These are phyloP conservation scores for Cetoscarus ocellatus DNA, from an alignment of 2,797 vertebrate species.

Conservation along the genomic window DNA sequence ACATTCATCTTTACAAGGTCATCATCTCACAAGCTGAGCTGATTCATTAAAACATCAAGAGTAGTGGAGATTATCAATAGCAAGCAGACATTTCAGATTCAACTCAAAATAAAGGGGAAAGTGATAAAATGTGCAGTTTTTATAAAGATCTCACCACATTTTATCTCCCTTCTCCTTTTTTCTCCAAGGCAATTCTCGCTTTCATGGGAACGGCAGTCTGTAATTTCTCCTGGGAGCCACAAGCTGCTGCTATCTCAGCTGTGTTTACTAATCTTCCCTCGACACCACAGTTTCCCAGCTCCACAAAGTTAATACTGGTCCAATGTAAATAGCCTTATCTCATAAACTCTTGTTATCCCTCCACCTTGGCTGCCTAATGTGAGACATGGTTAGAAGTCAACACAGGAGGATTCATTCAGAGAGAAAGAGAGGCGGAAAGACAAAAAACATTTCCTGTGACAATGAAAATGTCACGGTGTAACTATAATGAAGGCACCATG, in stretches of 20 bases:
- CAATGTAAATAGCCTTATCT: slow-evolving; percentile 85
- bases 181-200: slow-evolving; percentile 53
- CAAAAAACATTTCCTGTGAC: slow-evolving; percentile 28
- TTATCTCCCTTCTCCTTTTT: slow-evolving; percentile 42
- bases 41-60: slow-evolving; percentile 61
- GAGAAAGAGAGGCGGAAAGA: slow-evolving; percentile 6
- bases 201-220: slow-evolving; percentile 71
- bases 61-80: slow-evolving; percentile 58
- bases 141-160: slow-evolving; percentile 69
- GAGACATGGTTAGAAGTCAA: slow-evolving; percentile 67
- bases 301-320: slow-evolving; percentile 78
- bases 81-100: slow-evolving; percentile 42
- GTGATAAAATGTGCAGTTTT: slow-evolving; percentile 57
- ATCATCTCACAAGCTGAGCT: slow-evolving; percentile 44
- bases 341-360: slow-evolving; percentile 78
- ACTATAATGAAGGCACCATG: slow-evolving; percentile 6
- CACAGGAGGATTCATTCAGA: slow-evolving; percentile 57
- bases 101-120: slow-evolving; percentile 57
- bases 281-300: slow-evolving; percentile 76
- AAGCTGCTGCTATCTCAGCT: slow-evolving; percentile 78
- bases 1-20: slow-evolving; percentile 67
- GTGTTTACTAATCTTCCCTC: slow-evolving; percentile 82
- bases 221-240: slow-evolving; percentile 82
- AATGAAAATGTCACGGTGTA: slow-evolving; percentile 50
- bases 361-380: slow-evolving; percentile 61